Percentiles rank a stretch among this genome's conserved stretches.
phyloP scores from a whole-genome alignment of 2,888 invertebrate genomes.

The Eurytoma adleriae region DNA sequence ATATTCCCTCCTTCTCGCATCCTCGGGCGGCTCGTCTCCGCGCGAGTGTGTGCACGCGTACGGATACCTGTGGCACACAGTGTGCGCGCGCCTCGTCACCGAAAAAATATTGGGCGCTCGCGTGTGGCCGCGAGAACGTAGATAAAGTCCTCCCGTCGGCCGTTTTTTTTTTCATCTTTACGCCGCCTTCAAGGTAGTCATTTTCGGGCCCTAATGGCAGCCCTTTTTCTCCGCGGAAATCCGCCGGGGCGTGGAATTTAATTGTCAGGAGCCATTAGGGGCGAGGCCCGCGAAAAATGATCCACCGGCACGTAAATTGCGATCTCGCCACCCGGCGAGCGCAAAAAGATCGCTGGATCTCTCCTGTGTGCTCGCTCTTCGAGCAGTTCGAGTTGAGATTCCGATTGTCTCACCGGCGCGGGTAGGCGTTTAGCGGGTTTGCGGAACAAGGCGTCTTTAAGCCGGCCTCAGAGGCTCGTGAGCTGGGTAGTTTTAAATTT shows the following conservation, averaged over 20 bases:
- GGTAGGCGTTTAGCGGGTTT: no score
- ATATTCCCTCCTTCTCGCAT: constrained; percentile 46
- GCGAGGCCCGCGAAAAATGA: constrained; percentile 47
- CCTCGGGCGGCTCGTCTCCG: neutral
- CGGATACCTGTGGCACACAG: no score
- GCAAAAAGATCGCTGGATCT: neutral
- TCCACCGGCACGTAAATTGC: constrained; percentile 45
- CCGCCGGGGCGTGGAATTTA: constrained; percentile 27
- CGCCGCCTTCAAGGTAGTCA: constrained; percentile 7
- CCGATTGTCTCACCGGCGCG: no score
- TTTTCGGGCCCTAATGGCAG: constrained; percentile 32
- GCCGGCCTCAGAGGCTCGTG: no score
- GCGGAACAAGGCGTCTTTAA: no score
- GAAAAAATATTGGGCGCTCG: constrained; percentile 45
- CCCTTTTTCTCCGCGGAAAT: constrained; percentile 2
- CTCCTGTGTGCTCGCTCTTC: no score
- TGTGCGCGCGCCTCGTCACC: constrained; percentile 39
- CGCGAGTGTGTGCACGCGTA: no score
- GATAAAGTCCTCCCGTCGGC: constrained; percentile 7
- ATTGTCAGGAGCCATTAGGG: constrained; percentile 37
- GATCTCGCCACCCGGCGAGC: constrained; percentile 34
- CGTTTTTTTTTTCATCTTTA: neutral
- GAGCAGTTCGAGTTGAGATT: no score
- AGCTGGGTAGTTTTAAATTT: no score
- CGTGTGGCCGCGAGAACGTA: constrained; percentile 20